Evolutionary conservation across 2,888 invertebrate genomes (phyloP), one percentile per base, ranked within the genome.

Genomic region (Rhagium mordax): DNA sequence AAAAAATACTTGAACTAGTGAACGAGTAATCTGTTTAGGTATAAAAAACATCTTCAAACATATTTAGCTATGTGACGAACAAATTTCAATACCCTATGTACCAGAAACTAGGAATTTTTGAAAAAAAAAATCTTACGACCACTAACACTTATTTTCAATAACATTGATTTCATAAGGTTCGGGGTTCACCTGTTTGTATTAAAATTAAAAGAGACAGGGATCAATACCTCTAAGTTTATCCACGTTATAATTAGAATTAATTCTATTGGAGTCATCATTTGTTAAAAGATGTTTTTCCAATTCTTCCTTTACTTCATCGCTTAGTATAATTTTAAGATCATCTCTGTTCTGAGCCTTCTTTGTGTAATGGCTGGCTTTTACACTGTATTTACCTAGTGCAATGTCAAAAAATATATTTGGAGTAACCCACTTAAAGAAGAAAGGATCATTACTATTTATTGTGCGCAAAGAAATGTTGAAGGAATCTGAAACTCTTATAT

Each of bases 321-420:
- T 51, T 8, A 51, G 3, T 51, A 51, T 51, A 16, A 51, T 18
- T 18, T 51, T 67, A 21, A 67, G n/a, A n/a, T 49, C 51, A 29
- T 69, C 69, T 20, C 15, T 60, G 3, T 49, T 51, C 10, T 59
- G 48, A 1, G 16, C 53, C 13, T 41, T 51, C 6, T 59, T 59
- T 18, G 24, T 7, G n/a, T 8, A 41, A 53, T 62, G 16, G 10
- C 47, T 60, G 15, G 65, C 51, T 47, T 74, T 74, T 8, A 81
- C 74, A 15, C 71, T 72, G 33, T 76, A 78, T 21, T 66, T 74
- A 18, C 77, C 76, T 55, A 79, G 49, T 24, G 77, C 49, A 74
- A 81, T 74, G 51, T 81, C 79, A 29, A 79, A 78, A 66, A 80
- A 80, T 18, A 76, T 74, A 55, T 77, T 75, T 1, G 80, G 77